Evolutionary conservation across 2,113 vertebrate species (phyloP).

Genomic region (Heliornis fulica): DNA sequence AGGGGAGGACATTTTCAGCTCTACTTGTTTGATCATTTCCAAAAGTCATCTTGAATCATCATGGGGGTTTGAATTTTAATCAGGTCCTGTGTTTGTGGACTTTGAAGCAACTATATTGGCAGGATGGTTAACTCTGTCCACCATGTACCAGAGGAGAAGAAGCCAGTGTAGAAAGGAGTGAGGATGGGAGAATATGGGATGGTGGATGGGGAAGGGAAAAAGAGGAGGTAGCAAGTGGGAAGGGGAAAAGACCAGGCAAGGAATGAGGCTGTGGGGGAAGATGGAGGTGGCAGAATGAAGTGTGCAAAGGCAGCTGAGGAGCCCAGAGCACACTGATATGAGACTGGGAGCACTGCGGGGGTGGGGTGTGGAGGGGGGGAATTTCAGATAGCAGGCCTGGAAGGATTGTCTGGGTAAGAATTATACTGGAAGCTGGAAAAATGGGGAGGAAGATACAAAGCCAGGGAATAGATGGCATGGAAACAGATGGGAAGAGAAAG

Average conservation of each 20-base stretch:
- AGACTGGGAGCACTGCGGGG: background rate
- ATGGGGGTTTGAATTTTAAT: background rate
- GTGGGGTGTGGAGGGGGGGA: too few relatives aligned
- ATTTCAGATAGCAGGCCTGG: background rate
- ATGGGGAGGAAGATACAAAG: background rate
- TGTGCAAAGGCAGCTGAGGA: rapidly evolving
- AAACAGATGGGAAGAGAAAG: background rate
- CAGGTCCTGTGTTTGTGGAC: background rate
- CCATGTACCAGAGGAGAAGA: background rate
- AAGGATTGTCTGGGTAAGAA: background rate
- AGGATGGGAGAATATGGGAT: background rate
- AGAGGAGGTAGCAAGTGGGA: background rate
- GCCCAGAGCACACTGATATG: background rate
- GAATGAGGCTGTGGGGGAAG: background rate
- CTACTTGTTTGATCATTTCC: background rate
- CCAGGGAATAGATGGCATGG: background rate
- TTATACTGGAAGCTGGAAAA: background rate
- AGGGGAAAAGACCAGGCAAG: background rate
- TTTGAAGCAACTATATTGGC: background rate
- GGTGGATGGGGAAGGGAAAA: background rate
- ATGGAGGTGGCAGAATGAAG: background rate
- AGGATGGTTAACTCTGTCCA: background rate
- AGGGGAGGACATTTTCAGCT: background rate
- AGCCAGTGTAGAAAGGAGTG: background rate
- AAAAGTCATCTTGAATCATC: background rate